Evolutionary conservation across 2,888 invertebrate genomes (phyloP).

Genomic region (Corythucha ciliata): DNA sequence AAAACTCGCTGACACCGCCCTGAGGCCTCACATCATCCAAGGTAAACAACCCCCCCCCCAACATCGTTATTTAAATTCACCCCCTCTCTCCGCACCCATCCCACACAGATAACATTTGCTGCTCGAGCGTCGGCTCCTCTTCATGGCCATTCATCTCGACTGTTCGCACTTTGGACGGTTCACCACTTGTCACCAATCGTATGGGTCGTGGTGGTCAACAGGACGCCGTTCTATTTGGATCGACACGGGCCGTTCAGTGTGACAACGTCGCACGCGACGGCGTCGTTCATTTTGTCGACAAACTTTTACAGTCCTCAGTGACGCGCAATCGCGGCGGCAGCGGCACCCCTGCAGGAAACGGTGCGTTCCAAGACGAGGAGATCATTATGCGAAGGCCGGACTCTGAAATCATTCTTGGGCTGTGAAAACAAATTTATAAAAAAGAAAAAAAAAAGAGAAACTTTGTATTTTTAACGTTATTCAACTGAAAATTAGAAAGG

Average conservation of each 20-base stretch:
- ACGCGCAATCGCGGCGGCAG: too few relatives aligned
- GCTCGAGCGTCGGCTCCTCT: conserved; percentile 41
- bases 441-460: too few relatives aligned
- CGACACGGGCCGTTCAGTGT: conserved; percentile 40
- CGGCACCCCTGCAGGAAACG: too few relatives aligned
- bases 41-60: conserved; percentile 14
- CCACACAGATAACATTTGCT: conserved; percentile 40
- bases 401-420: conserved; percentile 31
- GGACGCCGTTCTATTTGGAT: conserved; percentile 38
- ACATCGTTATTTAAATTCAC: background rate
- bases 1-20: conserved; percentile 43
- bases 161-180: conserved; percentile 38
- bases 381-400: conserved; percentile 31
- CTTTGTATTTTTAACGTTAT: too few relatives aligned
- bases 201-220: conserved; percentile 2
- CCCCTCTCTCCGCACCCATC: background rate
- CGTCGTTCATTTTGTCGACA: conserved; percentile 25
- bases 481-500: too few relatives aligned
- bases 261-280: conserved; percentile 38
- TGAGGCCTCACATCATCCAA: conserved; percentile 46
- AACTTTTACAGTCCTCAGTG: too few relatives aligned
- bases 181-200: conserved; percentile 38
- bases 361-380: conserved; percentile 31
- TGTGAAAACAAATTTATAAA: too few relatives aligned
- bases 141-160: conserved; percentile 41